Conservation (phyloP, 92 coral and sea anemone genomes). For the Epizoanthus illoricatus region DNA sequence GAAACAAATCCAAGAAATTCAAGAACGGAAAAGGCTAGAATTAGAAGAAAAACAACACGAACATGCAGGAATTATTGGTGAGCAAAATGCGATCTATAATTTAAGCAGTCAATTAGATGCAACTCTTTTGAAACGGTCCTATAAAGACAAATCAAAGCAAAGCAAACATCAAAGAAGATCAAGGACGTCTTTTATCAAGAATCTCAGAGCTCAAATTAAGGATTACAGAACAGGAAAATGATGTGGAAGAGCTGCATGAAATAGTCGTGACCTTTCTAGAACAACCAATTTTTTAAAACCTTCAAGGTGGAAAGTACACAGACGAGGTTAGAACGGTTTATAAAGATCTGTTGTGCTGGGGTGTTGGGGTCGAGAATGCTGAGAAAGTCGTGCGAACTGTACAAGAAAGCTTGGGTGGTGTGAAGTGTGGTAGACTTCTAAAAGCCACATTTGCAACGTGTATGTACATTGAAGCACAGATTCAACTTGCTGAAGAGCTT, state of each 20-base stretch:
- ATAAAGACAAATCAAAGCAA: conserved; percentile 11
- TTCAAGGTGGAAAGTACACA: conserved; percentile 19
- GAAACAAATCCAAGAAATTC: neutral
- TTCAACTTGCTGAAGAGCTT: no score
- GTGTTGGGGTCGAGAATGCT: no score
- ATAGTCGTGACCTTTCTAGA: no score
- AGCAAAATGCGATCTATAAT: conserved; percentile 16
- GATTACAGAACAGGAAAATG: conserved; percentile 2
- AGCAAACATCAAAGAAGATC: conserved; percentile 16
- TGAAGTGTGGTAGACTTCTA: no score
- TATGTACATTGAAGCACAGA: no score
- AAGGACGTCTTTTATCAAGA: neutral
- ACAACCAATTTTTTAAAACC: neutral
- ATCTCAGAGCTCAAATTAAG: no score
- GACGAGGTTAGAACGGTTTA: conserved; percentile 8
- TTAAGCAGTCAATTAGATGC: conserved; percentile 15
- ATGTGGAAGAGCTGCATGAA: neutral
- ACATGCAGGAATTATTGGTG: conserved; percentile 4
- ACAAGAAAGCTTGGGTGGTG: no score
- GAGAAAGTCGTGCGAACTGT: no score
- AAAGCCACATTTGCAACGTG: no score
- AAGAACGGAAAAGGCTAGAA: neutral
- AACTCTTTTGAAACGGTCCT: conserved; percentile 8
- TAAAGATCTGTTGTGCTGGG: no score
- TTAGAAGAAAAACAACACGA: conserved; percentile 20